Evolutionary conservation across 2,113 vertebrate genomes (phyloP), one percentile per base, ranked within the genome.

Genomic region (Trochalopteron elliotii): DNA sequence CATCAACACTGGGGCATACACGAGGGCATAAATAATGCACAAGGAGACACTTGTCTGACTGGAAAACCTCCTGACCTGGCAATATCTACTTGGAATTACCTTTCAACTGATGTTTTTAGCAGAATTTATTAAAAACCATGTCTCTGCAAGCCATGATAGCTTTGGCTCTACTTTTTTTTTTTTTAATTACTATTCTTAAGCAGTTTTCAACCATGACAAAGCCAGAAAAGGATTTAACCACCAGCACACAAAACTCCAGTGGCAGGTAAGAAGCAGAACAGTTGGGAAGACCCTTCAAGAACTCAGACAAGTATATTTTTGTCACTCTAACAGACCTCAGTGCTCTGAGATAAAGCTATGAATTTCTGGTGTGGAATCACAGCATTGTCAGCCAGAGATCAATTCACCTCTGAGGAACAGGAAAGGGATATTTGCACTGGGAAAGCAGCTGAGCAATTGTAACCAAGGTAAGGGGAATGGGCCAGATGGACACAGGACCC

Each of bases 1-100:
- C 72, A 68, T 88, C 89, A 89, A 86, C 89, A 86, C 87, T 57
- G 69, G 72, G 80, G 42, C 80, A 83, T 10, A 53, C 2, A 7
- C 1, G 0, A 67, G 27, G 37, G 76, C 59, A 95, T 71, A 96
- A 87, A 59, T 49, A 91, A 87, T 2, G 15, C 35, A n/a, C 57
- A n/a, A 35, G 20, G 53, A 42, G 11, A 31, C 30, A 5, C 11
- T 16, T 4, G 2, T 24, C 49, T 12, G 39, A 42, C 42, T 12
- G 83, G 25, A 79, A 88, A 94, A 67, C 37, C 75, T 75, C 19
- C 1, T 59, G 44, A 30, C 18, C 44, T 39, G 35, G 40, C 30
- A 72, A 11, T 8, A 28, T 3, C 45, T 63, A 14, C 31, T 45
- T 45, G 57, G 17, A 55, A 60, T 40, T 53, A 67, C 27, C 63